Evolutionary conservation across 1,140 invertebrate genomes (phyloP).

Genomic region (Apis cerana): DNA sequence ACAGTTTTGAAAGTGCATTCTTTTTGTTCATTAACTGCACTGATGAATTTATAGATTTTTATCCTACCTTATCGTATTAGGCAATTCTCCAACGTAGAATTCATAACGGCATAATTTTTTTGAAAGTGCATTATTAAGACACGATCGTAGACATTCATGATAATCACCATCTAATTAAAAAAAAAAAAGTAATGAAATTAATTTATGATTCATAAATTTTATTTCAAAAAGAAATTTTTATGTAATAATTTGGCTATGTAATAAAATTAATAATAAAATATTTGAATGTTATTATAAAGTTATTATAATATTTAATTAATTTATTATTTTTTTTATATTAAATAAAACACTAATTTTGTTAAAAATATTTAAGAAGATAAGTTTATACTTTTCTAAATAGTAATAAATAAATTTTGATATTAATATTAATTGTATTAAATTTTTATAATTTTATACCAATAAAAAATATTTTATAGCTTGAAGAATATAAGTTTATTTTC

Average conservation of each 20-base stretch:
- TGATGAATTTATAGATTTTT: neutral
- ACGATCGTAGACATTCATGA: constrained; percentile 61
- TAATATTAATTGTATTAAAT: too few species aligned
- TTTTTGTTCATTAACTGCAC: neutral
- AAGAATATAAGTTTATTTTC: constrained; percentile 9
- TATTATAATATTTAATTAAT: neutral
- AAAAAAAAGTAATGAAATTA: neutral
- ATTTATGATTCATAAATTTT: neutral
- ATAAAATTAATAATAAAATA: neutral
- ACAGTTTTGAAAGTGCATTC: neutral
- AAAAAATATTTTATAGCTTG: neutral
- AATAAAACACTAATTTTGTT: too few species aligned
- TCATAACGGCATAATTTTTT: constrained; percentile 60
- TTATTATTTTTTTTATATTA: neutral
- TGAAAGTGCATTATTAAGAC: constrained; percentile 30
- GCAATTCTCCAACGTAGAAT: constrained; percentile 59
- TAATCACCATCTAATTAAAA: constrained; percentile 34
- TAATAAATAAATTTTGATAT: neutral
- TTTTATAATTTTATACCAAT: neutral
- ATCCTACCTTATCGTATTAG: constrained; percentile 48
- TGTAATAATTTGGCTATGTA: neutral
- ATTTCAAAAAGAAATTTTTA: neutral
- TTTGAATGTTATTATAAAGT: neutral
- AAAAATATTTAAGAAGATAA: too few species aligned
- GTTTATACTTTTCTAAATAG: neutral